Percentiles rank a stretch among this genome's conserved stretches.
phyloP scores from a whole-genome alignment of 2,797 vertebrate genomes.

The Melanotaenia boesemani region DNA sequence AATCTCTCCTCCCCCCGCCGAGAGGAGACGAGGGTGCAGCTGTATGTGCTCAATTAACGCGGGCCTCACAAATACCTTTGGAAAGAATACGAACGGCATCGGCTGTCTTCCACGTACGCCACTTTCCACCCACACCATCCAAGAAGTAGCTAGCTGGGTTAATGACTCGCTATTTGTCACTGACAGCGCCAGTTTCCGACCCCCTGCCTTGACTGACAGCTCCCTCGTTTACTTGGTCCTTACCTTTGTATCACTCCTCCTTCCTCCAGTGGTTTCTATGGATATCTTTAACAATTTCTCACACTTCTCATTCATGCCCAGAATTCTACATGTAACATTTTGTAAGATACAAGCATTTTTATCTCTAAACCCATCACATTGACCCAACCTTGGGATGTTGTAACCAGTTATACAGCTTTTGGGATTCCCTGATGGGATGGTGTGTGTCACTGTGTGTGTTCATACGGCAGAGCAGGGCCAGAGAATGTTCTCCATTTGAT shows the following conservation, averaged over 20 bases:
- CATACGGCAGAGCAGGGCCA: slow-evolving; percentile 73
- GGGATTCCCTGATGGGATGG: slow-evolving; percentile 49
- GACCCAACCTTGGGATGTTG: slow-evolving; percentile 53
- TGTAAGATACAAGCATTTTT: background rate
- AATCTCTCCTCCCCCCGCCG: slow-evolving; percentile 52
- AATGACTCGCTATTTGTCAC: slow-evolving; percentile 85
- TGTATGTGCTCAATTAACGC: slow-evolving; percentile 66
- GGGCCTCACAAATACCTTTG: slow-evolving; percentile 67
- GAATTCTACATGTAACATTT: no score
- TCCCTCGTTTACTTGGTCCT: slow-evolving; percentile 64
- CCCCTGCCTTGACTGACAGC: slow-evolving; percentile 77
- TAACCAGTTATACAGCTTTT: slow-evolving; percentile 43
- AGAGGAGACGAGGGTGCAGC: slow-evolving; percentile 60
- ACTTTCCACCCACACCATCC: slow-evolving; percentile 48
- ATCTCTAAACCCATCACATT: slow-evolving; percentile 38
- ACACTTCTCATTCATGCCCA: slow-evolving; percentile 42
- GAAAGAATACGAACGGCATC: slow-evolving; percentile 38
- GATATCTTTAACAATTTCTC: slow-evolving; percentile 53
- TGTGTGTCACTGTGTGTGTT: slow-evolving; percentile 40
- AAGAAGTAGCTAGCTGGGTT: slow-evolving; percentile 77
- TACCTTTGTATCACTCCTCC: slow-evolving; percentile 55
- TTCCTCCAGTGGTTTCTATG: slow-evolving; percentile 49
- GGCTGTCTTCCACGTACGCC: slow-evolving; percentile 15
- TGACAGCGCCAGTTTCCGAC: slow-evolving; percentile 73
- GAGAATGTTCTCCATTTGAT: slow-evolving; percentile 88